Base-by-base conservation (phyloP, 2,888 invertebrate genomes). In the Netelia virgata region DNA sequence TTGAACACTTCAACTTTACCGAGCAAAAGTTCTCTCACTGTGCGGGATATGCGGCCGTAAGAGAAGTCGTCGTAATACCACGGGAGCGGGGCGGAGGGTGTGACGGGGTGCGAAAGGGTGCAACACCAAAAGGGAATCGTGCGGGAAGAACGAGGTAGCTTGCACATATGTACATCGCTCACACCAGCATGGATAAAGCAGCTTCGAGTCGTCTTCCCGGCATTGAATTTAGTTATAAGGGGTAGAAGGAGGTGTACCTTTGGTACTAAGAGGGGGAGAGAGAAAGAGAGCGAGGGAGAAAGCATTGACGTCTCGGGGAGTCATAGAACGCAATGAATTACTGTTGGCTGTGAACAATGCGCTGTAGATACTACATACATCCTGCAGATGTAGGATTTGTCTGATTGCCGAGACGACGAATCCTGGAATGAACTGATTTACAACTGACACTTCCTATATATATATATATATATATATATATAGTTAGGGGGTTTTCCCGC, bases 281-380 rank as follows among this genome's bases (percentile, higher is more conserved):
- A 36, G 36, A 36, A 36, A 36, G 36, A 36, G 36, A 36, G 36
- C 36, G 14, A 69, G 55, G 63, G 70, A 83, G 70, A 84, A 83
- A 82, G 89, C 88, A 88, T 88, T 90, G 89, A 86, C 86, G 87
- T 90, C 89, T 89, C 87, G 82, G 82, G 85, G 88, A 90, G 86
- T 89, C 88, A 87, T 89, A 88, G 89, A 90, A 88, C 88, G 87
- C 88, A 90, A 91, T 90, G 90, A 91, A 91, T 91, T 91, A 90
- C 90, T 90, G 89, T 91, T 90, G 87, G 89, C 87, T 88, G 73
- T 20, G 88, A 91, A 91, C 90, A 91, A 91, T 91, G 87, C 88
- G 20, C 20, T 28, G 18, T 20, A 16, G 5, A 18, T n/a, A 36
- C 47, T 47, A 47, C 14, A 14, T 47, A 47, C 14, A 47, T 47